A percentile compares a stretch with the other conserved stretches of the same genome.
Conservation (phyloP, 2,113 vertebrate genomes). For the Agelaius phoeniceus region DNA sequence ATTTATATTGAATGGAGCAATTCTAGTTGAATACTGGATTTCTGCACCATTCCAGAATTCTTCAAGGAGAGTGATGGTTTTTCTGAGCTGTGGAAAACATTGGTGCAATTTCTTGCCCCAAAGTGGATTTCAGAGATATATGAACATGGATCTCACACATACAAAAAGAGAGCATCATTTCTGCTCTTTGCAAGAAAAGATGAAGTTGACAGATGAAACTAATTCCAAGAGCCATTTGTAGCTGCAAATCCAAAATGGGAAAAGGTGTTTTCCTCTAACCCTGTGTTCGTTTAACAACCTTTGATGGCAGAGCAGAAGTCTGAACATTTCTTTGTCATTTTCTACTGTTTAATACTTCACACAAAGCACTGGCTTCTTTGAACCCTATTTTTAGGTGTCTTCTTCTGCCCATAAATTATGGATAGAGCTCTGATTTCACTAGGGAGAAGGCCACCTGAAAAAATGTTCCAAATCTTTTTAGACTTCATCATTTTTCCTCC, state of each 20-base stretch:
- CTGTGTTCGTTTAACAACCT: background rate
- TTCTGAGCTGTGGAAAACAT: background rate
- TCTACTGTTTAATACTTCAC: constrained; percentile 43
- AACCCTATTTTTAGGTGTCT: constrained; percentile 38
- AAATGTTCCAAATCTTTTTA: background rate
- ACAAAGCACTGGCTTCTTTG: constrained; percentile 19
- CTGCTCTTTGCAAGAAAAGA: background rate
- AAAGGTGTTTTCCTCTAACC: constrained; percentile 32
- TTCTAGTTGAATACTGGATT: background rate
- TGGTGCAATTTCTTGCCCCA: background rate
- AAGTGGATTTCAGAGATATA: background rate
- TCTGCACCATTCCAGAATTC: background rate
- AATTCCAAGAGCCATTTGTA: constrained; percentile 41
- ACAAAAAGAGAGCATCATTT: background rate
- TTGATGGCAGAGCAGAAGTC: constrained; percentile 11
- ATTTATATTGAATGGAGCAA: background rate
- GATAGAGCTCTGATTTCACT: background rate
- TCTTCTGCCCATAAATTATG: constrained; percentile 23
- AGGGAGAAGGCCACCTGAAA: constrained; percentile 1
- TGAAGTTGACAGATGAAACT: constrained; percentile 37
- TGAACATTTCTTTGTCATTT: constrained; percentile 44
- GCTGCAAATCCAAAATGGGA: background rate
- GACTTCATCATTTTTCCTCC: background rate
- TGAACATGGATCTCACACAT: background rate
- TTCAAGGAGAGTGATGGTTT: background rate